phyloP scores from a whole-genome alignment of 2,888 invertebrate species.

The Linyphia triangularis region DNA sequence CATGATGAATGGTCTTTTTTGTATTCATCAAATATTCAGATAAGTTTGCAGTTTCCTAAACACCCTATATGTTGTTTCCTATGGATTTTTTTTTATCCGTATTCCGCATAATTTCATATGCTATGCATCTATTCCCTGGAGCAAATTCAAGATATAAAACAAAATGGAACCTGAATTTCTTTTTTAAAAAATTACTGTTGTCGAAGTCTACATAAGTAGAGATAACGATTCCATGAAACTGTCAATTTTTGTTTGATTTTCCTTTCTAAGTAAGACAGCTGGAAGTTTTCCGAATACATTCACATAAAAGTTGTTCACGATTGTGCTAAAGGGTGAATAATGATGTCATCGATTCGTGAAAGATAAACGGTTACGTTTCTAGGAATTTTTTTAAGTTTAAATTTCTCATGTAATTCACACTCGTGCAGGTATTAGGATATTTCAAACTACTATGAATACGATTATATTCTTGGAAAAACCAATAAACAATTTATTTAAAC shows the following conservation, averaged over 20 bases:
- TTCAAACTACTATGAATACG: no score
- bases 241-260: not conserved
- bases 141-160: constrained; percentile 10
- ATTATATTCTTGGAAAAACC: no score
- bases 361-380: not conserved
- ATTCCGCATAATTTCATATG: constrained; percentile 25
- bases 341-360: not conserved
- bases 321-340: not conserved
- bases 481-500: no score
- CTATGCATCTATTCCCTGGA: constrained; percentile 8
- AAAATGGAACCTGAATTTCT: not conserved
- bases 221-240: constrained; percentile 13
- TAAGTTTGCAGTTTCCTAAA: not conserved
- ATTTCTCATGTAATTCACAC: not conserved
- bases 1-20: not conserved
- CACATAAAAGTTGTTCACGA: not conserved
- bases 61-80: no score
- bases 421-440: no score
- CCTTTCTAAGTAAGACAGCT: not conserved
- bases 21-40: not conserved
- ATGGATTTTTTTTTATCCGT: no score
- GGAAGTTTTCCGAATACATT: not conserved
- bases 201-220: not conserved
- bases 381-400: not conserved
- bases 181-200: not conserved